phyloP scores from a whole-genome alignment of 92 coral and sea anemone species.

The Phenganax stokvisi region DNA sequence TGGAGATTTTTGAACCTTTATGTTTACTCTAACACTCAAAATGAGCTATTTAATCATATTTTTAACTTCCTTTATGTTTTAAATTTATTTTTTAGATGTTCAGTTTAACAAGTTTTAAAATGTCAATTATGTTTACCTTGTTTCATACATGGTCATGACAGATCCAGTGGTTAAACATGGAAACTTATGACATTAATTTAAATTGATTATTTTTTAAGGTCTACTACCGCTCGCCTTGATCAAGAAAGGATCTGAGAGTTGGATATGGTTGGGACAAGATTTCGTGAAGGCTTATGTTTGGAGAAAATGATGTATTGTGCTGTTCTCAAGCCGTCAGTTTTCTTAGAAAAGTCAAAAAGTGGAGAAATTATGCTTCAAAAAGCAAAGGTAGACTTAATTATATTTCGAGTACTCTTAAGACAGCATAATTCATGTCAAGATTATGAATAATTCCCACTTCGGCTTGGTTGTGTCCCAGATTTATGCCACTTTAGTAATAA shows the following conservation, averaged over 20 bases:
- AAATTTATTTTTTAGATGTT: conserved; percentile 11
- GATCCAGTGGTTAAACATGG: neutral
- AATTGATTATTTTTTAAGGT: conserved; percentile 17
- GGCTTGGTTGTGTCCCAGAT: neutral
- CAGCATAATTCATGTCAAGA: conserved; percentile 1
- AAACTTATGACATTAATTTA: conserved; percentile 41
- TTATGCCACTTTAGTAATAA: conserved; percentile 13
- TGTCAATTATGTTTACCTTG: conserved; percentile 7
- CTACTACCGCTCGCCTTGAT: conserved; percentile 23
- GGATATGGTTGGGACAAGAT: neutral
- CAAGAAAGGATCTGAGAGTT: neutral
- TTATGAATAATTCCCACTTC: conserved; percentile 1
- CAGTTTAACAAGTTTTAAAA: neutral
- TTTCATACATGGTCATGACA: neutral
- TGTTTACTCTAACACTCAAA: neutral
- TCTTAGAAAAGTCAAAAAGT: neutral
- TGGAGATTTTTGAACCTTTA: neutral
- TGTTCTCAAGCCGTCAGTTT: neutral
- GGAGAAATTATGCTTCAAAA: neutral
- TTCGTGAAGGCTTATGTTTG: neutral
- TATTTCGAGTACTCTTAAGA: neutral
- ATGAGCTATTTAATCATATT: neutral
- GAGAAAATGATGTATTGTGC: neutral
- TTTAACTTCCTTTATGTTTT: neutral
- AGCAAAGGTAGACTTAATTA: neutral